Evolutionary conservation across 92 coral and sea anemone species (phyloP), one percentile per base, ranked within the genome.

Genomic region (Palythoa heliodiscus): DNA sequence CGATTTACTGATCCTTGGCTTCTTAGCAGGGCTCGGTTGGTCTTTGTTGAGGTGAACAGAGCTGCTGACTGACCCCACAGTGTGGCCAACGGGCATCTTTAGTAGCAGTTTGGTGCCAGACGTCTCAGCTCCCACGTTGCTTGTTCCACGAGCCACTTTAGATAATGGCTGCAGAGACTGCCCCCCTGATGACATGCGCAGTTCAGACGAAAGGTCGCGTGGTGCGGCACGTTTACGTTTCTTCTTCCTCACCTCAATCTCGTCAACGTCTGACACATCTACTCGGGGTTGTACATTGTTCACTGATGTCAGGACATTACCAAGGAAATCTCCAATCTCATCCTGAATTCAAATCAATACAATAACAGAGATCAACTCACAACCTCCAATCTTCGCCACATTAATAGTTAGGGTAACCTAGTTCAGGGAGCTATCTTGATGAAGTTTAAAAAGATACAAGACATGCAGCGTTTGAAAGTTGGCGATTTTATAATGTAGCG

Each of bases 301-400:
- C 82, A 92, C 90, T 47, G 91, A 90, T 4, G 95, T 92, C 66
- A 97, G 87, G 1, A 95, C 99, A 40, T 91, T 91, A 50, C 98
- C 96, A 3, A 96, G 92, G 79, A 96, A 96, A 73, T 96, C 99
- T 19, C 99, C 99, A 67, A 96, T 96, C 77, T 96, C 97, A 55
- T 96, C 99, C 99, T 96, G 55, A 23, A 60, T 3, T 47, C 8
- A 50, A 47, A 82, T 11, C 63, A 79, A 71, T 48, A 39, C 29
- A 24, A 10, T 16, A 60, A 16, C 22, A 60, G 66, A 3, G 19
- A 7, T 60, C 19, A 60, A 52, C 55, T 52, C 13, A 52, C 55
- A 52, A 52, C 55, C 0, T 52, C 55, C 66, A 14, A 60, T 16
- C 2, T 16, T 60, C 23, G 1, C 35, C 35, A 29, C 0, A 29